Evolutionary conservation across 2,113 vertebrate species (phyloP).

Genomic region (Etia nguti): DNA sequence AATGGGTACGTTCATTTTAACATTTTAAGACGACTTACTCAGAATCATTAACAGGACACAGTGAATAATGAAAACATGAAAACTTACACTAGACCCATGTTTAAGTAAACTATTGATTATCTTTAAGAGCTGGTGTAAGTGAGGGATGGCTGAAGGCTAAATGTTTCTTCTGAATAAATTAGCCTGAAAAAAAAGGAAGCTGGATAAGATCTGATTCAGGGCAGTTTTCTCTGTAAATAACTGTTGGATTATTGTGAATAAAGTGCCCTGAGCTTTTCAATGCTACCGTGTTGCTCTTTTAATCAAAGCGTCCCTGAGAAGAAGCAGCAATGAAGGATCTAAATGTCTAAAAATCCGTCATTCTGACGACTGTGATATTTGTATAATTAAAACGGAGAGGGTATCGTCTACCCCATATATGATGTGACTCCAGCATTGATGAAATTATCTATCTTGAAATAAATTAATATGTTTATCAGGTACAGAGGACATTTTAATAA

Average conservation of each 20-base stretch:
- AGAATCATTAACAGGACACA: neutral
- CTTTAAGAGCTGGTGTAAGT: slow-evolving; percentile 24
- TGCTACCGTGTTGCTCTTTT: slow-evolving; percentile 28
- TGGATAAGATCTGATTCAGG: neutral
- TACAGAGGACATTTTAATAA: slow-evolving; percentile 74
- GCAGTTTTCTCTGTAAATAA: neutral
- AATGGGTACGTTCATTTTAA: neutral
- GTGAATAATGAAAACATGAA: neutral
- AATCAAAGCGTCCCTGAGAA: slow-evolving; percentile 55
- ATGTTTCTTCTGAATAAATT: slow-evolving; percentile 43
- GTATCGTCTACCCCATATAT: slow-evolving; percentile 55
- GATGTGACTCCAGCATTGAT: slow-evolving; percentile 66
- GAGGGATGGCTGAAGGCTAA: slow-evolving; percentile 26
- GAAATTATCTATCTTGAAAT: slow-evolving; percentile 73
- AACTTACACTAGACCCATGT: neutral
- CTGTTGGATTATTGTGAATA: slow-evolving; percentile 5
- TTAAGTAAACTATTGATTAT: slow-evolving; percentile 45
- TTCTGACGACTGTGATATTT: slow-evolving; percentile 64
- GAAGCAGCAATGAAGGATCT: slow-evolving; percentile 14
- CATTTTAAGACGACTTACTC: neutral
- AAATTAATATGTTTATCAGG: slow-evolving; percentile 79
- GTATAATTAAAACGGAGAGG: slow-evolving; percentile 72
- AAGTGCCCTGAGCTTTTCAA: neutral
- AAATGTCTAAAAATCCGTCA: slow-evolving; percentile 57
- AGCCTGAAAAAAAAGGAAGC: neutral